Evolutionary conservation across 2,113 vertebrate species (phyloP).

Genomic region (Oryzias celebensis): DNA sequence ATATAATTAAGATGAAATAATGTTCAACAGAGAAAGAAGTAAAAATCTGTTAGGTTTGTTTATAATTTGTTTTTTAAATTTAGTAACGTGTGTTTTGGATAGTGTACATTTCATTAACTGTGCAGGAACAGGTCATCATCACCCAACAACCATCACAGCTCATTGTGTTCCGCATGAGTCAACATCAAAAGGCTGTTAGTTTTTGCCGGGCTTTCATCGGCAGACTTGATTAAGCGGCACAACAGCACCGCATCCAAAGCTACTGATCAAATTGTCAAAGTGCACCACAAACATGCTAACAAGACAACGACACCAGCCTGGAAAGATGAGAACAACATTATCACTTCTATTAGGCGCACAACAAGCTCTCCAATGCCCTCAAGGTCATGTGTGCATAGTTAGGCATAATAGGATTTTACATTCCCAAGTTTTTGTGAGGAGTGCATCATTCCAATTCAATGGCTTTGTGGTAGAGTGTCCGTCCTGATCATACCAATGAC

Average conservation of each 20-base stretch:
- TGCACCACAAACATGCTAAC: conserved; percentile 60
- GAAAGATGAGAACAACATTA: conserved; percentile 57
- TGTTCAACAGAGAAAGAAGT: not conserved
- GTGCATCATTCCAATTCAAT: too few relatives aligned
- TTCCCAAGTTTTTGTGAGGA: too few relatives aligned
- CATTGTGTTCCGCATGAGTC: conserved; percentile 21
- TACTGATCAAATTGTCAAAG: conserved; percentile 66
- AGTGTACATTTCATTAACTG: not conserved
- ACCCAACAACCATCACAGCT: conserved; percentile 1
- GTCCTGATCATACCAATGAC: too few relatives aligned
- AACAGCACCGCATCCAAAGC: conserved; percentile 31
- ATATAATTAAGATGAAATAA: not conserved
- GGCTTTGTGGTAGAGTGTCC: too few relatives aligned
- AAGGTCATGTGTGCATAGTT: too few relatives aligned
- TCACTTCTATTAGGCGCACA: conserved; percentile 59
- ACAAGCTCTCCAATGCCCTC: conserved; percentile 29
- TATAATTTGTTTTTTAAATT: not conserved
- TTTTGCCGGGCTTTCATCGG: conserved; percentile 33
- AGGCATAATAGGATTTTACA: too few relatives aligned
- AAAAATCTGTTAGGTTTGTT: not conserved
- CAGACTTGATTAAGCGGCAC: conserved; percentile 57
- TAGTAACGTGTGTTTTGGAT: not conserved
- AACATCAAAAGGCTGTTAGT: conserved; percentile 34
- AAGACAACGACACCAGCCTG: conserved; percentile 32
- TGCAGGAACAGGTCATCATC: conserved; percentile 7